These are phyloP conservation scores for Gila robusta DNA, from an alignment of 2,797 vertebrate species.

Conservation along the genomic window DNA sequence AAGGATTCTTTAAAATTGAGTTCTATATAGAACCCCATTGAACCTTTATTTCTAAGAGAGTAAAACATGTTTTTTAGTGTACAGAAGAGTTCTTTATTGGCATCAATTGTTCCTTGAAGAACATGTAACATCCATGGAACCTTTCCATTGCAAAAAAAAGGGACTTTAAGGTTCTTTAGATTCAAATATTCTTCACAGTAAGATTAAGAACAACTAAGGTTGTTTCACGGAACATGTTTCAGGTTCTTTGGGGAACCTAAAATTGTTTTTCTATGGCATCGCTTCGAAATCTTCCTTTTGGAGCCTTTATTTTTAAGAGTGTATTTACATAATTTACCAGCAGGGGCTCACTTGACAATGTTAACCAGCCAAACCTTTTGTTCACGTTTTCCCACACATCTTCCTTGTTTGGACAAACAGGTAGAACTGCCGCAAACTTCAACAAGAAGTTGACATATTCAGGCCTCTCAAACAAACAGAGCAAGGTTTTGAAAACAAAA, in stretches of 20 bases:
- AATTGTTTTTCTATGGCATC: background rate
- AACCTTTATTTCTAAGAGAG: no score
- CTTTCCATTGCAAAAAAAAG: background rate
- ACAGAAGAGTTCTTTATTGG: background rate
- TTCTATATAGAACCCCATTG: no score
- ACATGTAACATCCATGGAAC: background rate
- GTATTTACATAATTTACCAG: background rate
- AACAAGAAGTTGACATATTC: background rate
- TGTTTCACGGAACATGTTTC: background rate
- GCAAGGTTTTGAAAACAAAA: background rate
- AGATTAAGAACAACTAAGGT: background rate
- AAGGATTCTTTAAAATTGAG: background rate
- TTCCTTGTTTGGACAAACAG: slow-evolving; percentile 7
- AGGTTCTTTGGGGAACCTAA: background rate
- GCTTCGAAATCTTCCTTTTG: background rate
- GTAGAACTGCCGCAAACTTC: background rate
- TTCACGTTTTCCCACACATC: background rate
- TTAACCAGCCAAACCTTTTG: background rate
- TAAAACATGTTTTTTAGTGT: background rate
- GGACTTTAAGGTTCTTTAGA: background rate
- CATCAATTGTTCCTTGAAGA: background rate
- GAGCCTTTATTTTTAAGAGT: background rate
- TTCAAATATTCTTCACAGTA: background rate
- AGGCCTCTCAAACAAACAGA: background rate
- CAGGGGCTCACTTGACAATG: background rate